Evolutionary conservation across 2,888 invertebrate genomes (phyloP), one percentile per base, ranked within the genome.

Genomic region (Eilema depressum): DNA sequence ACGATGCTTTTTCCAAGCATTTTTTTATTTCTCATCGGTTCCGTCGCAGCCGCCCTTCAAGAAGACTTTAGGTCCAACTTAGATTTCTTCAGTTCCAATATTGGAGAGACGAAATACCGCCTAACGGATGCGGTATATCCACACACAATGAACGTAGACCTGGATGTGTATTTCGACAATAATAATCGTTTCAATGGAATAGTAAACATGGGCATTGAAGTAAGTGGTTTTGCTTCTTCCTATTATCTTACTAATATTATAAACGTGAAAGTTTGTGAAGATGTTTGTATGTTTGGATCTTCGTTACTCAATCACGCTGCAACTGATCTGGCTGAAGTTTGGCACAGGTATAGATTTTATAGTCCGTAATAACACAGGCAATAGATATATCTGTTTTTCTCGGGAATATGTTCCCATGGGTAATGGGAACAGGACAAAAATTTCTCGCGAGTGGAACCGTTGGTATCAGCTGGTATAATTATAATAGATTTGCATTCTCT

Each of bases 61-160:
- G 64, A 64, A 5, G 64, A 53, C 17, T 53, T 53, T 47, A 12
- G 53, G 26, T 20, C 66, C 11, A 57, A 66, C 33, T 33, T 66
- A 7, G 57, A 66, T 25, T 57, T 57, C 20, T 57, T 57, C 3
- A 28, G 30, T 11, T 66, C 66, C 1, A 66, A 66, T 57, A 33
- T 57, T 57, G 66, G 66, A 57, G 66, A 66, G 4, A 66, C 66
- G 20, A 57, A 23, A 25, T 66, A 66, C 25, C 66, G 57, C 1
- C 11, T 66, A 25, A 20, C 11, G 14, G 57, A 56, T 23, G 10
- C 56, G 4, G 66, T 66, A 11, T 37, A 57, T 12, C 66, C 66
- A 10, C 20, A 20, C 57, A 4, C 33, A 4, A 66, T 66, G 33
- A 17, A 57, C 8, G 57, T 66, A 66, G 57, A 66, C 3, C 33